Conservation (phyloP, 2,797 vertebrate species). For the Otolemur crassicaudatus region DNA sequence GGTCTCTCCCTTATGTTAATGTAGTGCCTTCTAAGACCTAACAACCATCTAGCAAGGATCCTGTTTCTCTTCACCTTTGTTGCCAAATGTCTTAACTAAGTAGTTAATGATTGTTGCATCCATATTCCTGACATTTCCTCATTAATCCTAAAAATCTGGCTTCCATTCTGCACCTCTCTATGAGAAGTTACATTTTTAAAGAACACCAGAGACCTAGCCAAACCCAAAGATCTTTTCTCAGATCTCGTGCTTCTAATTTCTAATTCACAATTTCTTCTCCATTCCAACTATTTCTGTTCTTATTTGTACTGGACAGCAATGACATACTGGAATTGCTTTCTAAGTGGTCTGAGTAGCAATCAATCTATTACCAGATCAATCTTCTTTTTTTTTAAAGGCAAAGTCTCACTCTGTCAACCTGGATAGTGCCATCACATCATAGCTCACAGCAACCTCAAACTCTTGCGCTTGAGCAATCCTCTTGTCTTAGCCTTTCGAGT, state of each 20-base stretch:
- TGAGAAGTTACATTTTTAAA: constrained; percentile 49
- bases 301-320: background rate
- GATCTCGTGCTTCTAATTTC: constrained; percentile 25
- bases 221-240: constrained; percentile 5
- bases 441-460: too few relatives aligned
- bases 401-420: too few relatives aligned
- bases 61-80: background rate
- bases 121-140: background rate
- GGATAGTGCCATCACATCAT: too few relatives aligned
- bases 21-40: background rate
- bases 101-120: background rate
- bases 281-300: background rate
- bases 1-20: background rate
- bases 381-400: background rate
- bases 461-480: too few relatives aligned
- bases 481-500: too few relatives aligned
- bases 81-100: background rate
- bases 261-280: constrained; percentile 36
- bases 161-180: constrained; percentile 12
- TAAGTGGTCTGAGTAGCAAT: constrained; percentile 27
- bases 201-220: constrained; percentile 32
- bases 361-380: background rate
- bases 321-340: background rate
- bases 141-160: constrained; percentile 25
- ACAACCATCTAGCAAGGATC: background rate